Conservation (phyloP, 2,888 invertebrate species). For the Drosophila greeni region DNA sequence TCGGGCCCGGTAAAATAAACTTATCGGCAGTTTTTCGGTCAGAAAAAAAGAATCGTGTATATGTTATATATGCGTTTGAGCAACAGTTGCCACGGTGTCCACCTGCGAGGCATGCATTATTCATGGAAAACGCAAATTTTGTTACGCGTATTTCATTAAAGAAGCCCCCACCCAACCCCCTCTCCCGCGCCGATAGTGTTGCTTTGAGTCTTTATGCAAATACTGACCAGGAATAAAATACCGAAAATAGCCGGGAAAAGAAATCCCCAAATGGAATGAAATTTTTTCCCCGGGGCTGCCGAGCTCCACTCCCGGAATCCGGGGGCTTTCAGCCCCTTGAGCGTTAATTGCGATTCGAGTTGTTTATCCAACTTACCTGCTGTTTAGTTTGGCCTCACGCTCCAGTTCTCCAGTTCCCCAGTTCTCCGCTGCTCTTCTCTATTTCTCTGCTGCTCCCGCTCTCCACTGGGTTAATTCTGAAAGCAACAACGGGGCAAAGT, state of each 20-base stretch:
- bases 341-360: slow-evolving; percentile 53
- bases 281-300: slow-evolving; percentile 11
- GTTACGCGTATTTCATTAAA: slow-evolving; percentile 42
- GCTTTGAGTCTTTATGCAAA: slow-evolving; percentile 34
- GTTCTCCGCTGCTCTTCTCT: slow-evolving; percentile 7
- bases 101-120: slow-evolving; percentile 37
- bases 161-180: slow-evolving; percentile 4
- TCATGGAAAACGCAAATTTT: slow-evolving; percentile 39
- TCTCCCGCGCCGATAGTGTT: slow-evolving; percentile 12
- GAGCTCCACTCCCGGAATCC: background rate
- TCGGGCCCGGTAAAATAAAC: slow-evolving; percentile 31
- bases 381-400: slow-evolving; percentile 61
- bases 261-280: slow-evolving; percentile 7
- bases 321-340: slow-evolving; percentile 27
- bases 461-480: slow-evolving; percentile 37
- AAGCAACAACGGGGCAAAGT: slow-evolving; percentile 49
- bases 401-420: slow-evolving; percentile 52
- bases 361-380: slow-evolving; percentile 67
- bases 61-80: slow-evolving; percentile 15
- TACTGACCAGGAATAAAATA: slow-evolving; percentile 18
- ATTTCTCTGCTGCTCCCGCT: background rate
- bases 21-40: slow-evolving; percentile 49
- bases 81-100: slow-evolving; percentile 56
- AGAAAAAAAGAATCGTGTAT: slow-evolving; percentile 1
- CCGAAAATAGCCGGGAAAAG: slow-evolving; percentile 8